Evolutionary conservation across 2,113 vertebrate species (phyloP).

Genomic region (Fukomys damarensis): DNA sequence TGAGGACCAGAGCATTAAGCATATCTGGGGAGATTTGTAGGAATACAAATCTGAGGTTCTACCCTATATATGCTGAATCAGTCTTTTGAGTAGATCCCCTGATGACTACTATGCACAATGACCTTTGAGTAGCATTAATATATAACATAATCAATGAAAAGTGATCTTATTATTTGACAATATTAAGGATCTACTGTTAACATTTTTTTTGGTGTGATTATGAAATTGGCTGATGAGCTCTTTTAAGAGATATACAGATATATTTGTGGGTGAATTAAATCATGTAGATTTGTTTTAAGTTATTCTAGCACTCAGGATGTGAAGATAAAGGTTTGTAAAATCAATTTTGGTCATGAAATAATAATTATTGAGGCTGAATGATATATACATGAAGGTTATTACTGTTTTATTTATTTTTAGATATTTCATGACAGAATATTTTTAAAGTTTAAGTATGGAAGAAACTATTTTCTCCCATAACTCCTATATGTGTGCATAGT

Average conservation of each 20-base stretch:
- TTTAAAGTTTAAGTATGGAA: background rate
- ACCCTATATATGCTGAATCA: background rate
- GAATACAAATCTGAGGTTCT: background rate
- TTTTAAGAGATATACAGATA: background rate
- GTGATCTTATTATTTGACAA: background rate
- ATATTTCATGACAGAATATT: background rate
- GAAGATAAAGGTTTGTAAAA: background rate
- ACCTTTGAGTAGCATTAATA: background rate
- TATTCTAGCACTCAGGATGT: background rate
- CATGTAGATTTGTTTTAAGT: background rate
- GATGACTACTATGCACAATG: background rate
- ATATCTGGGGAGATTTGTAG: too few species aligned
- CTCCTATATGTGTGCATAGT: background rate
- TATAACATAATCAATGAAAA: background rate
- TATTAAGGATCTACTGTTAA: background rate
- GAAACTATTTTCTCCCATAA: background rate
- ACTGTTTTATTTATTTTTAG: background rate
- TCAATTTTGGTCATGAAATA: background rate
- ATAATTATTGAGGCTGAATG: background rate
- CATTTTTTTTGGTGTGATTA: background rate
- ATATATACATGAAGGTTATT: background rate
- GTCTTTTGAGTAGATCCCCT: background rate
- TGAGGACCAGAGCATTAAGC: background rate
- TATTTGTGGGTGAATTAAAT: constrained; percentile 6
- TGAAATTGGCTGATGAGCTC: background rate